These are phyloP conservation scores for Ecdyonurus torrentis DNA, from an alignment of 2,888 invertebrate species.

Conservation along the genomic window DNA sequence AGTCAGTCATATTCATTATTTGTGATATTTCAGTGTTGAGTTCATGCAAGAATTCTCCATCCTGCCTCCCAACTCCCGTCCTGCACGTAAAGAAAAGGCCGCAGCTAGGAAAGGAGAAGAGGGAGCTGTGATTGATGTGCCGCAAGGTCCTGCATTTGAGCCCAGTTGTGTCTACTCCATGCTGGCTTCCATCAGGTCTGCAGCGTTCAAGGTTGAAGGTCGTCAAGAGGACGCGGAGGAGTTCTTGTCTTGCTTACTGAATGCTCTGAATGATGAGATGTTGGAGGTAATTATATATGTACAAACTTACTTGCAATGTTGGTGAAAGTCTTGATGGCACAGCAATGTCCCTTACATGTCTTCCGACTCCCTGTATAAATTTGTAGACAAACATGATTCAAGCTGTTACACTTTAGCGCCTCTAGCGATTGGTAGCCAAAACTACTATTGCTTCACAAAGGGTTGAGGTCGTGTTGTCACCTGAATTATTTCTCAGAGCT, in stretches of 20 bases:
- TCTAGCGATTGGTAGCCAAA: no score
- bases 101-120: constrained; percentile 15
- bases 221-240: constrained; percentile 96
- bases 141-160: constrained; percentile 65
- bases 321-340: no score
- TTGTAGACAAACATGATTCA: no score
- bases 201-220: constrained; percentile 55
- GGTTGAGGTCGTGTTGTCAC: no score
- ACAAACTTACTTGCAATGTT: no score
- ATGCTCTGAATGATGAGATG: constrained; percentile 95
- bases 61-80: constrained; percentile 31
- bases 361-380: no score
- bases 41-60: constrained; percentile 63
- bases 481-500: no score
- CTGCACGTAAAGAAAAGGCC: constrained; percentile 11
- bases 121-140: constrained; percentile 29
- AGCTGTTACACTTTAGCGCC: no score
- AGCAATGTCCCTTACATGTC: no score
- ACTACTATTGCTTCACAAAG: no score
- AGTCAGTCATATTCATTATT: no score
- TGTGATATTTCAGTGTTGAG: constrained; percentile 51
- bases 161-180: constrained; percentile 76
- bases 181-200: constrained; percentile 56
- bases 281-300: no score
- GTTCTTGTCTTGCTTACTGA: constrained; percentile 81